Percentiles rank a stretch among this genome's conserved stretches.
Conservation (phyloP, 2,113 vertebrate genomes). For the Toxotes chatareus region DNA sequence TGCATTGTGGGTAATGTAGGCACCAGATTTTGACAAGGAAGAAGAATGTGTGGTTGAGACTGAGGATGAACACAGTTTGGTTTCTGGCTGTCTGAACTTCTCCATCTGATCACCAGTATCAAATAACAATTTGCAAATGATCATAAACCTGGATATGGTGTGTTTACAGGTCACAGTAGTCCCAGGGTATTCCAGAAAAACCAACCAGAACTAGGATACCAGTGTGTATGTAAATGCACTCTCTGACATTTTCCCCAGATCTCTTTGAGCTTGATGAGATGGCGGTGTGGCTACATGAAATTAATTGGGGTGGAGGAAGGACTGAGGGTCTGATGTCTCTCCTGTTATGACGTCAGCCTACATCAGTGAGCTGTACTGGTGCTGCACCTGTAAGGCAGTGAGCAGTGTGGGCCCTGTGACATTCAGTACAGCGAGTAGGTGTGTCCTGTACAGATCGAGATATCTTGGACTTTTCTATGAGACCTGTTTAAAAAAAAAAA, state of each 20-base stretch:
- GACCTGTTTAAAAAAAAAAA: neutral
- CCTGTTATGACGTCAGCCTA: neutral
- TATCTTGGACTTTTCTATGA: constrained; percentile 8
- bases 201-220: neutral
- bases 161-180: neutral
- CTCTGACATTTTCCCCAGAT: neutral
- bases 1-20: neutral
- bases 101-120: neutral
- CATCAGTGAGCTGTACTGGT: constrained; percentile 8
- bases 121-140: neutral
- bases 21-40: neutral
- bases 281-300: neutral
- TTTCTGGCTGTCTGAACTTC: neutral
- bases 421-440: constrained; percentile 62
- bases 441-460: neutral
- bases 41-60: neutral
- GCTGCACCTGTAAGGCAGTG: constrained; percentile 67
- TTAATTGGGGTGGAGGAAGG: neutral
- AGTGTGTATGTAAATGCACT: neutral
- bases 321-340: neutral
- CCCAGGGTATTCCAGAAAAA: neutral
- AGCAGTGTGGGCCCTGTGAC: constrained; percentile 53
- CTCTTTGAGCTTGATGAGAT: constrained; percentile 1
- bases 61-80: neutral
- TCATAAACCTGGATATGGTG: neutral